Conservation (phyloP, 35 echinoderm and acorn worm genomes). For the Eucidaris tribuloides region DNA sequence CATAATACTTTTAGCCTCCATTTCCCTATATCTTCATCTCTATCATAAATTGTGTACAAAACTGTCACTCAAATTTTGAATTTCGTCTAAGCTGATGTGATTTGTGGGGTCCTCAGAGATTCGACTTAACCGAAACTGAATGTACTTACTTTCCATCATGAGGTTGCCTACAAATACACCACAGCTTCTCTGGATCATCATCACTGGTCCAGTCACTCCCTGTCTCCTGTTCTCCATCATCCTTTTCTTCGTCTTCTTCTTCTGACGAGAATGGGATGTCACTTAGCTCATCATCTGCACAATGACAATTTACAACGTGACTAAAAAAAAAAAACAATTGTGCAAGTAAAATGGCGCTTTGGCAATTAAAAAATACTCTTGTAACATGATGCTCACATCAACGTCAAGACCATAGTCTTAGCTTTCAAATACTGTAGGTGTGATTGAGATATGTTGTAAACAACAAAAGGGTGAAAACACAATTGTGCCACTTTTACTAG, state of each 20-base stretch:
- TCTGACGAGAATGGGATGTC: slow-evolving; percentile 43
- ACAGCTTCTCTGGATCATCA: slow-evolving; percentile 75
- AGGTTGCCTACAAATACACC: slow-evolving; percentile 88
- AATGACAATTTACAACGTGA: too few relatives aligned
- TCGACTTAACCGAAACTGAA: too few relatives aligned
- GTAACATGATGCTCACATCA: neutral
- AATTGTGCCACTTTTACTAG: too few relatives aligned
- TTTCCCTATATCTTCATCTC: too few relatives aligned
- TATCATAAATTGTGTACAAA: too few relatives aligned
- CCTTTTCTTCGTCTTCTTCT: slow-evolving; percentile 29
- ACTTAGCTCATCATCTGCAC: slow-evolving; percentile 14
- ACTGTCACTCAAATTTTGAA: too few relatives aligned
- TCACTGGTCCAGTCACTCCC: slow-evolving; percentile 72
- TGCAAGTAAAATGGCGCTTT: neutral
- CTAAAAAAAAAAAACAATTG: neutral
- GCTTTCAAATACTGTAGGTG: neutral
- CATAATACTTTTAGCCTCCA: too few relatives aligned
- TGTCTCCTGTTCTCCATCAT: slow-evolving; percentile 36
- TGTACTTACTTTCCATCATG: slow-evolving; percentile 84
- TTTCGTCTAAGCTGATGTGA: too few relatives aligned
- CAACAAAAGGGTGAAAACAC: too few relatives aligned
- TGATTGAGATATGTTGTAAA: neutral
- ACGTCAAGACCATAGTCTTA: neutral
- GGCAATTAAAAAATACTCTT: neutral
- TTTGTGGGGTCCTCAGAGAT: too few relatives aligned